Conservation (phyloP, 2,888 invertebrate species). For the Nipponacmea schrenckii region DNA sequence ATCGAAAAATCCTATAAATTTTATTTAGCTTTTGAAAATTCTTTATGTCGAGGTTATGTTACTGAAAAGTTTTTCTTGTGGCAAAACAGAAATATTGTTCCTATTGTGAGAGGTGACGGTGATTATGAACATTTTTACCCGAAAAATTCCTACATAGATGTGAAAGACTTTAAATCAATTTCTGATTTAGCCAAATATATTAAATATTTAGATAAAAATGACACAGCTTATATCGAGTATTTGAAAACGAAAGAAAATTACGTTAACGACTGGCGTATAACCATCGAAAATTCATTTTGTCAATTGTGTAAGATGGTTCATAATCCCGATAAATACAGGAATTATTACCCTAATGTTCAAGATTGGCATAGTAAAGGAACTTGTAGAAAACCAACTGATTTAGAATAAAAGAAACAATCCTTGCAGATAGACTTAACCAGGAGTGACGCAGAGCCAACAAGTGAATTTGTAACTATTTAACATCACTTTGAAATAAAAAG, state of each 20-base stretch:
- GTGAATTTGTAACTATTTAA: no score
- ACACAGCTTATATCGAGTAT: background rate
- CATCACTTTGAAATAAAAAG: no score
- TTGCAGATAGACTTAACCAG: no score
- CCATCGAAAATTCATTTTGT: background rate
- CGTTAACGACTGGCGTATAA: background rate
- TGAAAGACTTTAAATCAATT: constrained; percentile 11
- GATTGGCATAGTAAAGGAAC: background rate
- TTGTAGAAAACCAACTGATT: background rate
- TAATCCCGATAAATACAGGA: background rate
- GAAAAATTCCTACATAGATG: constrained; percentile 16
- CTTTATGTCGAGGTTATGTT: constrained; percentile 29
- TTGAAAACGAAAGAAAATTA: background rate
- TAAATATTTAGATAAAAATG: background rate
- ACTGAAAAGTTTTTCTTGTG: constrained; percentile 30
- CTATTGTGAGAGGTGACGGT: constrained; percentile 27
- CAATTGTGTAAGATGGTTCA: background rate
- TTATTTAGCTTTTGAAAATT: constrained; percentile 34
- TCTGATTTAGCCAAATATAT: constrained; percentile 19
- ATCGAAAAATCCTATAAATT: constrained; percentile 24
- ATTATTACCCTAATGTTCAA: background rate
- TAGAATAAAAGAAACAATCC: no score
- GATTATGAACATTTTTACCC: constrained; percentile 25
- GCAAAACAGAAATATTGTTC: constrained; percentile 18
- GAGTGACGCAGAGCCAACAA: no score